Percentiles rank a stretch among this genome's conserved stretches.
Evolutionary conservation across 1,140 invertebrate genomes (phyloP).

Genomic region (Vanessa atalanta): DNA sequence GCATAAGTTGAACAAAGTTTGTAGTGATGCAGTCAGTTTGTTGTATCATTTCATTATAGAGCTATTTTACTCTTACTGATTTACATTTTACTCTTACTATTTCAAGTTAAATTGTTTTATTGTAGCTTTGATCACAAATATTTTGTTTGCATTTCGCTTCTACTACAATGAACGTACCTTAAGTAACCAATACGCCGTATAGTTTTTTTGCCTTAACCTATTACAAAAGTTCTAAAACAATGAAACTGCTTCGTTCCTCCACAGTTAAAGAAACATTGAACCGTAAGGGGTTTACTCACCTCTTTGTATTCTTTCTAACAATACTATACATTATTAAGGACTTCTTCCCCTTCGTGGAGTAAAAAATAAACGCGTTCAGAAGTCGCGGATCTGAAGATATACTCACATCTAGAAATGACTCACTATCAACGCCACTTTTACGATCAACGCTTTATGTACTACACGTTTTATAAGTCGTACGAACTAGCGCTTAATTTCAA

Average conservation of each 20-base stretch:
- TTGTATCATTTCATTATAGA: conserved; percentile 13
- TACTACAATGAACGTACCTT: not conserved
- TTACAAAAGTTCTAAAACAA: conserved; percentile 18
- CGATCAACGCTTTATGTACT: not conserved
- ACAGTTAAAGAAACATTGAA: conserved; percentile 38
- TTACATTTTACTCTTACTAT: no score
- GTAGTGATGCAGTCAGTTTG: conserved; percentile 7
- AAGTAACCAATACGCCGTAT: not conserved
- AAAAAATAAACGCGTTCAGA: conserved; percentile 60
- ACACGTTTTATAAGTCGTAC: no score
- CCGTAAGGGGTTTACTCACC: conserved; percentile 41
- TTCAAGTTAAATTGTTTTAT: no score
- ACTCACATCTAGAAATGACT: not conserved
- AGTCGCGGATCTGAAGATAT: conserved; percentile 22
- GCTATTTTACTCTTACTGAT: not conserved
- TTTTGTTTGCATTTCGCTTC: not conserved
- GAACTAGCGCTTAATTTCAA: no score
- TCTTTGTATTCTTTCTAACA: conserved; percentile 69
- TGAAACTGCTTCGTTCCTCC: conserved; percentile 24
- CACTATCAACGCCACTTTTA: not conserved
- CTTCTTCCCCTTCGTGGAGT: conserved; percentile 50
- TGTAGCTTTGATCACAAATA: no score
- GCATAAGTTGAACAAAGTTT: not conserved
- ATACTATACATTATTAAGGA: conserved; percentile 70
- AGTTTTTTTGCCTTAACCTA: conserved; percentile 4